Conservation (phyloP, 2,797 vertebrate species). For the Rhinoraja longicauda region DNA sequence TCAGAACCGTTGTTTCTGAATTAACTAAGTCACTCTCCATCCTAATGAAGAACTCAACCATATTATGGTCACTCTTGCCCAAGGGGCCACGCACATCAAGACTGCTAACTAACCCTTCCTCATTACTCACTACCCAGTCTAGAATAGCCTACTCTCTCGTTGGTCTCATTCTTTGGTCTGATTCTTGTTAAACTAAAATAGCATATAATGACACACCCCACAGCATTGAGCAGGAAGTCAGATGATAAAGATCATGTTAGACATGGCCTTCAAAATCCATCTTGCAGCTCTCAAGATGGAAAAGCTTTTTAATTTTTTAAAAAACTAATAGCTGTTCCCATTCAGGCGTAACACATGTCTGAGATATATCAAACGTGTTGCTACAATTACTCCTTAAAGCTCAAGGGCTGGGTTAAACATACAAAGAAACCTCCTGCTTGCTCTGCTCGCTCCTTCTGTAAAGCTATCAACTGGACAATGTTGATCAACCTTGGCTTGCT, state of each 20-base stretch:
- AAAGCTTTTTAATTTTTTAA: not conserved
- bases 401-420: not conserved
- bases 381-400: not conserved
- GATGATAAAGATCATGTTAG: not conserved
- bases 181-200: not conserved
- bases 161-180: not conserved
- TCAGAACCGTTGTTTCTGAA: too few species aligned
- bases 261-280: not conserved
- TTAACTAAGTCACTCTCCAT: too few species aligned
- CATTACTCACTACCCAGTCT: too few species aligned
- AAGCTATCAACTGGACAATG: not conserved
- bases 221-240: not conserved
- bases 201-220: too few species aligned
- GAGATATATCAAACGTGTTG: not conserved
- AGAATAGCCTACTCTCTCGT: too few species aligned
- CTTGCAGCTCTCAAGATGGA: not conserved
- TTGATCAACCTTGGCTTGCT: not conserved
- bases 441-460: not conserved
- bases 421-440: not conserved
- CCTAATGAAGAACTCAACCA: too few species aligned
- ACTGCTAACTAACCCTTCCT: too few species aligned
- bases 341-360: not conserved
- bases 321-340: not conserved
- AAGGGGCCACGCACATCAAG: too few species aligned
- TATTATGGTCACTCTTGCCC: too few species aligned